Percentiles rank a stretch among this genome's conserved stretches.
These are phyloP conservation scores for Nasonia giraulti DNA, from an alignment of 1,140 invertebrate genomes.

Conservation along the genomic window DNA sequence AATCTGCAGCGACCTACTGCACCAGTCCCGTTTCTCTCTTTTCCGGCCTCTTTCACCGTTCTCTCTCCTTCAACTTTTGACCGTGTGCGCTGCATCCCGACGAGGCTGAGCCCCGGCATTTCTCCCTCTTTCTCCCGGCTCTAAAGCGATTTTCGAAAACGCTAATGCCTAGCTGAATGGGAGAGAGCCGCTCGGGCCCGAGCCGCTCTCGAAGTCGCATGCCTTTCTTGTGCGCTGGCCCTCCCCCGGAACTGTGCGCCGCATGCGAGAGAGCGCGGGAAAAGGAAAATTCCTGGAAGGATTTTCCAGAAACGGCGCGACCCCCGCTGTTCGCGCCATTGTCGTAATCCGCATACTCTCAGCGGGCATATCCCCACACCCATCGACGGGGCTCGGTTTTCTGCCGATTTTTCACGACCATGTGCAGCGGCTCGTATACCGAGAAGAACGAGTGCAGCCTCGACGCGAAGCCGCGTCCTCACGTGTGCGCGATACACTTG, in stretches of 20 bases:
- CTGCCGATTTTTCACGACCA: slow-evolving; percentile 42
- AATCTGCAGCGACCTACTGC: neutral
- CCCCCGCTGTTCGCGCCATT: slow-evolving; percentile 61
- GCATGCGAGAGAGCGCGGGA: slow-evolving; percentile 15
- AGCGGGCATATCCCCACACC: slow-evolving; percentile 42
- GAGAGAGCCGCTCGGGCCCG: neutral
- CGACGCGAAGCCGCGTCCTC: too few species aligned
- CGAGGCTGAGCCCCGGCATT: neutral
- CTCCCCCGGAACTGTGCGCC: slow-evolving; percentile 1
- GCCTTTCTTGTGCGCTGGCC: neutral
- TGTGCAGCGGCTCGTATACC: slow-evolving; percentile 16
- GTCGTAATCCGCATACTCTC: slow-evolving; percentile 56
- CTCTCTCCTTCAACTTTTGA: slow-evolving; percentile 28
- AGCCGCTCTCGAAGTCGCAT: slow-evolving; percentile 22
- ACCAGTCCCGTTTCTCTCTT: neutral
- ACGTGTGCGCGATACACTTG: neutral
- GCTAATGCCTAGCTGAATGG: slow-evolving; percentile 64
- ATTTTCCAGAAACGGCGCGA: slow-evolving; percentile 61
- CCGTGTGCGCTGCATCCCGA: neutral
- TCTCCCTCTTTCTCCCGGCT: slow-evolving; percentile 40
- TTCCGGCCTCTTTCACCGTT: neutral
- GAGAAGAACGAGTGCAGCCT: slow-evolving; percentile 18
- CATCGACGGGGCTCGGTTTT: slow-evolving; percentile 43
- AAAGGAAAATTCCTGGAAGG: slow-evolving; percentile 69
- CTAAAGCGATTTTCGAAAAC: slow-evolving; percentile 69